Base-by-base conservation (phyloP, 2,113 vertebrate genomes). In the Centropus bengalensis region DNA sequence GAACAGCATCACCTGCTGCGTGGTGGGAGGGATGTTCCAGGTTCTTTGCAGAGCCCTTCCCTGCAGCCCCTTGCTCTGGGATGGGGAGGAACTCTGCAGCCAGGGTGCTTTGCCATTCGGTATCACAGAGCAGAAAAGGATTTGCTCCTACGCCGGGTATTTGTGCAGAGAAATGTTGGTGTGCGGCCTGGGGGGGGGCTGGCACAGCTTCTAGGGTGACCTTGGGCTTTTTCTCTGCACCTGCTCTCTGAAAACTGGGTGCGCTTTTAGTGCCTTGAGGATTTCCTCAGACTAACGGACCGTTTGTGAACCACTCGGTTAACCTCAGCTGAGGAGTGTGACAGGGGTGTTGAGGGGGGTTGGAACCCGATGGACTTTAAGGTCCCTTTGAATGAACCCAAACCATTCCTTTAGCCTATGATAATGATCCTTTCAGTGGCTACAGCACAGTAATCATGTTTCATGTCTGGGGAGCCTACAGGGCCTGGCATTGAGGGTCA, bases 271-370 rank as follows among this genome's bases (percentile, higher is more conserved):
- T 42, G 28, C 17, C 51, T 60, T 18, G 10, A 23, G 74, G 56
- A 51, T 87, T 71, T 55, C 19, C 21, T 67, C 32, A 19, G 70
- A 51, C 40, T 51, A 28, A 59, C 47, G 3, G 69, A 19, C 8
- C 10, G 68, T 60, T 68, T 23, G 4, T 28, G 49, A 60, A 85
- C 24, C 22, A 1, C 36, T 33, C 0, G 0, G 55, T 59, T 56
- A 62, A 52, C 42, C 52, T 79, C 7, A 7, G 79, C 76, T 5
- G 5, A 76, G 86, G 38, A 88, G 36, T 5, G 0, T 16, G 22
- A 49, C n/a, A 30, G 49, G 27, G 52, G 26, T 28, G 52, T 54
- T 27, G 52, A 26, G 52, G 36, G 36, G 36, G 36, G 36, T 36
- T 36, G 44, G 44, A 44, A 44, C 44, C 16, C 10, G 16, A 44